Evolutionary conservation across 2,113 vertebrate genomes (phyloP).

Genomic region (Falco punctatus): DNA sequence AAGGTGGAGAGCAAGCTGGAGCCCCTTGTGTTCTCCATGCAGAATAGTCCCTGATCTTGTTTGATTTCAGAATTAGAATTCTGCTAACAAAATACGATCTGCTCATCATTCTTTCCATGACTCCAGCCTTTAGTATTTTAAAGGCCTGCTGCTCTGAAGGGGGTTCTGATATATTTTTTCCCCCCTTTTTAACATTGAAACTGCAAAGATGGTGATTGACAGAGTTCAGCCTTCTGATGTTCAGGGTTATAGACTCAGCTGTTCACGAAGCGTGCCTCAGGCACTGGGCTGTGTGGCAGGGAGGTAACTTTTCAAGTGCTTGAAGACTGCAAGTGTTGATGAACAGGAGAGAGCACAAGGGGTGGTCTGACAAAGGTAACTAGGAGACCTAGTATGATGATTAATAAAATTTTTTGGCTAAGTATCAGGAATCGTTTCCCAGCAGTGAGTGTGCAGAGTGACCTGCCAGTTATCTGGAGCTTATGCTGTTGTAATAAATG

Average conservation of each 20-base stretch:
- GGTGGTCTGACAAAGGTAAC: slow-evolving; percentile 7
- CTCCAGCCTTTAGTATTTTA: slow-evolving; percentile 40
- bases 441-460: slow-evolving; percentile 1
- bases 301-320: not conserved
- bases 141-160: not conserved
- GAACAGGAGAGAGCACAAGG: not conserved
- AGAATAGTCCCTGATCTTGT: not conserved
- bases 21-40: not conserved
- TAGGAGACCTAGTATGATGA: not conserved
- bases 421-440: not conserved
- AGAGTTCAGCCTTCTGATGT: slow-evolving; percentile 47
- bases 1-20: not conserved
- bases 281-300: not conserved
- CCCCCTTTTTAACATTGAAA: not conserved
- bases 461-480: not conserved
- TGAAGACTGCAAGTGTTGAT: slow-evolving; percentile 11
- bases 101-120: slow-evolving; percentile 35
- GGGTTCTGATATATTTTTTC: not conserved
- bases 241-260: not conserved
- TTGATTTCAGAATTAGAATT: slow-evolving; percentile 50
- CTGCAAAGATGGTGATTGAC: slow-evolving; percentile 40
- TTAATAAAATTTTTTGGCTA: not conserved
- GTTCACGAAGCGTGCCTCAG: not conserved
- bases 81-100: slow-evolving; percentile 16
- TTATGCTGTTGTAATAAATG: not conserved